phyloP scores from a whole-genome alignment of 2,113 vertebrate species.

The Salvelinus alpinus region DNA sequence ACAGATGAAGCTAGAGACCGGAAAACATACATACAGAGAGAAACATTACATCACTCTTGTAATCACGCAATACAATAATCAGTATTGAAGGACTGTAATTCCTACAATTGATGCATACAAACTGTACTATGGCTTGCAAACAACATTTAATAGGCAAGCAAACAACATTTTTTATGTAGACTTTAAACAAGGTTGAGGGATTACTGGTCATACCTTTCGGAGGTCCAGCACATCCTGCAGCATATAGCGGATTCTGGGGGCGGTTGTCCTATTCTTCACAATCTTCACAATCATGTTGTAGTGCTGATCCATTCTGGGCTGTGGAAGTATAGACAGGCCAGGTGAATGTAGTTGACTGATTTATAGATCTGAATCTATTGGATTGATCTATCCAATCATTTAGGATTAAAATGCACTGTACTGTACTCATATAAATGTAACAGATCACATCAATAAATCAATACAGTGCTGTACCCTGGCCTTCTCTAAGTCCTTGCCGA shows the following conservation, averaged over 20 bases:
- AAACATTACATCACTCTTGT: neutral
- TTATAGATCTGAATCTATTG: neutral
- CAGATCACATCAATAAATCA: neutral
- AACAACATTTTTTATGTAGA: no score
- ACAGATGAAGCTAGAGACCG: neutral
- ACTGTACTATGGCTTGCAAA: no score
- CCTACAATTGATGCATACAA: no score
- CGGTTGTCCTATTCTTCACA: constrained; percentile 87
- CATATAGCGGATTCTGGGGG: constrained; percentile 88
- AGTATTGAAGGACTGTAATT: no score
- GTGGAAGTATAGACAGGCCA: constrained; percentile 4
- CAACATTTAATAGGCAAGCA: no score
- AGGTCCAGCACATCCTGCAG: constrained; percentile 86
- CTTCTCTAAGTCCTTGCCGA: constrained; percentile 88
- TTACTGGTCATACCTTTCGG: constrained; percentile 40
- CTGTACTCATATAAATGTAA: no score
- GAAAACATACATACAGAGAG: neutral
- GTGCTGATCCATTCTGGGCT: constrained; percentile 92
- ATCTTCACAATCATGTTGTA: constrained; percentile 90
- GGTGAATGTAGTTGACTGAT: neutral
- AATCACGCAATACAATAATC: no score
- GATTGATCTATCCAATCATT: neutral
- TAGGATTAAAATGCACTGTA: no score
- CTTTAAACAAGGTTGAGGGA: no score
- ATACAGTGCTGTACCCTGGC: constrained; percentile 67